Evolutionary conservation across 2,797 vertebrate species (phyloP), one percentile per base, ranked within the genome.

Genomic region (Schizopygopsis malacanthus): DNA sequence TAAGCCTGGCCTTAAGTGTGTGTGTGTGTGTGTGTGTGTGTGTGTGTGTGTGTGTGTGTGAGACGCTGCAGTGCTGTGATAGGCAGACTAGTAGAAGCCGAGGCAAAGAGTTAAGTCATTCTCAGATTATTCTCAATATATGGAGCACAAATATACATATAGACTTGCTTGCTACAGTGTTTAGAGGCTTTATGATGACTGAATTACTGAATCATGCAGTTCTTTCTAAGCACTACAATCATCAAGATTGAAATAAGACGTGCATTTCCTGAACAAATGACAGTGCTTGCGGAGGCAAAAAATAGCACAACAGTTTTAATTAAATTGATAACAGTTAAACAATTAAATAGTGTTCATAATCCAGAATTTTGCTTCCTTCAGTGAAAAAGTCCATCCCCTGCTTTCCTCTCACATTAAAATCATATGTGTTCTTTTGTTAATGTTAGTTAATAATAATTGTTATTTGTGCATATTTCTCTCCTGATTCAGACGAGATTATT

Each of bases 1-100:
- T 81, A 72, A 72, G 25, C 43, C 79, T 47, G 69, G 67, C 67
- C 39, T 77, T 56, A 76, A 76, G 73, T 77, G 50, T 50, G 81
- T 73, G 65, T 75, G 37, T 67, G 56, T 69, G 73, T 77, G 50
- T 50, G 81, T 73, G 65, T 75, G 37, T 10, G 39, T 33, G 76
- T 56, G 52, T 41, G 50, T 39, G 18, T 59, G 18, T 47, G 15
- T 22, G 77, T 28, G 12, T 11, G 20, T 12, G 61, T 2, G 61
- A 2, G 22, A 43, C 28, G 22, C 80, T 82, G 80, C 80, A 82
- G 50, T 56, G 67, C 69, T 72, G n/a, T 82, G 67, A 72, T 82
- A 82, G 50, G 25, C 54, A 63, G 52, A 82, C 81, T 73, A 72
- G 71, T 4, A 18, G 71, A 61, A 71, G 37, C 33, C 22, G 0